Base-by-base conservation (phyloP, 64 coral and sea anemone genomes). In the Porites australiensis region DNA sequence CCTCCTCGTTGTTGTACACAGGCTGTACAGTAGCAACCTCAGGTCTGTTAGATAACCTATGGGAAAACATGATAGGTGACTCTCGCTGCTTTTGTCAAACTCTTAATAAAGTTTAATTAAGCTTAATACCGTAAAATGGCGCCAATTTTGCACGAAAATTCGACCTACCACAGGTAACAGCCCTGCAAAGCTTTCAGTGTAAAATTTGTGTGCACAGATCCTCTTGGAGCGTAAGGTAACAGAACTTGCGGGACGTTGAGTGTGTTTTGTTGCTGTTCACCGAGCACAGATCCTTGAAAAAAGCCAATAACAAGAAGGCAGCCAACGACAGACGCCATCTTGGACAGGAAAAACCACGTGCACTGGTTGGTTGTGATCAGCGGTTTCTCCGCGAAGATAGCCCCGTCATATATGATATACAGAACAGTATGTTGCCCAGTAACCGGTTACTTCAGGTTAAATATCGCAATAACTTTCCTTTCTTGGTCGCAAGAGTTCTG, bases 21-120 rank as follows among this genome's bases (percentile, higher is more conserved):
- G 95, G 95, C 59, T 89, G 86, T 3, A 94, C 64, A 19, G 88
- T 88, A 5, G 88, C 95, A 50, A 97, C 92, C 59, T 97, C 95
- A 8, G 95, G 95, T 94, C 95, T 94, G 50, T 91, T 94, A 51
- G 95, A 97, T 14, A 74, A 70, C 95, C 95, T 97, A 18, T 4
- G 53, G 4, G 49, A 89, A 50, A 74, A 52, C 13, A 73, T 37
- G 11, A 95, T 57, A 62, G 13, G 87, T 14, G 2, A 63, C 5
- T 37, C 11, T 15, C 4, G 2, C 37, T 5, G 19, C 8, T 11
- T 0, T 20, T 68, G 50, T 57, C 9, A 3, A 21, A 18, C 13
- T 18, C 8, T 9, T 23, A 15, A 9, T 23, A 21, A 60, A 9
- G 53, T 55, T 11, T 11, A 55, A 55, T 11, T 55, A 12, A 57